A percentile compares a stretch with the other conserved stretches of the same genome.
Conservation (phyloP, 2,888 invertebrate species). For the Coronaproctus castanopsis region DNA sequence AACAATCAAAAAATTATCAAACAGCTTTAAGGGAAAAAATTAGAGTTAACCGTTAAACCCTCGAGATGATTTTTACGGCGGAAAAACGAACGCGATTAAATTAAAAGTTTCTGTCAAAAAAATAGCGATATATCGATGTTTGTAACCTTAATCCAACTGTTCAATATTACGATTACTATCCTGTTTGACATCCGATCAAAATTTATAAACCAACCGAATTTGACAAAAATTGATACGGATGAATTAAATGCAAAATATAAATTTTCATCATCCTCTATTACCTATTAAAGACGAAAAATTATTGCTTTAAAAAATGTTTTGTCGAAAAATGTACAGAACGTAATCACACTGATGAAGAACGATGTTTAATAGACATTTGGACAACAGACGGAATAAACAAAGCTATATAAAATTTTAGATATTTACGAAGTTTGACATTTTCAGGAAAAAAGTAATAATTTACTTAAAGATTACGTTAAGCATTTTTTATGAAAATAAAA, state of each 20-base stretch:
- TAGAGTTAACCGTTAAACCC: constrained; percentile 14
- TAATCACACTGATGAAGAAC: neutral
- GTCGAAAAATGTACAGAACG: neutral
- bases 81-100: constrained; percentile 18
- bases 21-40: neutral
- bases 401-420: neutral
- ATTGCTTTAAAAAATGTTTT: constrained; percentile 1
- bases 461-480: neutral
- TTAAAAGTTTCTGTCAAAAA: constrained; percentile 16
- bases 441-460: neutral
- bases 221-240: constrained; percentile 19
- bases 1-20: constrained; percentile 2
- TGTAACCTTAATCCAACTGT: constrained; percentile 19
- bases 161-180: constrained; percentile 18
- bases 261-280: constrained; percentile 16
- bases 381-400: neutral
- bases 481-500: neutral
- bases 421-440: neutral
- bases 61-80: constrained; percentile 18
- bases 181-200: constrained; percentile 18
- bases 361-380: neutral
- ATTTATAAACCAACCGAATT: constrained; percentile 16
- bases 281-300: constrained; percentile 4
- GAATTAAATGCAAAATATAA: constrained; percentile 18
- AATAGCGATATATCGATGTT: constrained; percentile 12